phyloP scores from a whole-genome alignment of 2,797 vertebrate species.

The Dendrocincla tyrannina region DNA sequence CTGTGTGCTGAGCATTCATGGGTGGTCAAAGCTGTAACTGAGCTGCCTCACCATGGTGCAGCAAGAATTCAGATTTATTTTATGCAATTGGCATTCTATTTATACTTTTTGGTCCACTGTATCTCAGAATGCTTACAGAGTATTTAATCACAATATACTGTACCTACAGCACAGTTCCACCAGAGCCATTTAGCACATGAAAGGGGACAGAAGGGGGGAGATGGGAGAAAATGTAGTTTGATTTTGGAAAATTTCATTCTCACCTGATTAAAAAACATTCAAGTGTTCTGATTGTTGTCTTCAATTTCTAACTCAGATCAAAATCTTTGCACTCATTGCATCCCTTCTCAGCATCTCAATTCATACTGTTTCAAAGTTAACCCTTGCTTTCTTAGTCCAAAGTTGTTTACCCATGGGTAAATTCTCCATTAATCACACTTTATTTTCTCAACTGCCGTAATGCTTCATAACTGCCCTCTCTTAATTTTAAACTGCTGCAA shows the following conservation, averaged over 20 bases:
- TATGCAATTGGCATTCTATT: conserved; percentile 52
- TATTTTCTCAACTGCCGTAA: neutral
- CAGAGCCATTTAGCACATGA: neutral
- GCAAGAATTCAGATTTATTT: conserved; percentile 65
- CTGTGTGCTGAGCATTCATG: conserved; percentile 37
- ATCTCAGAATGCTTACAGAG: neutral
- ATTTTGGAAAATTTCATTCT: neutral
- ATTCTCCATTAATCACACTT: neutral
- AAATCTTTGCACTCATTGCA: neutral
- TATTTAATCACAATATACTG: conserved; percentile 30
- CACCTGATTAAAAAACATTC: neutral
- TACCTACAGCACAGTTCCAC: conserved; percentile 57
- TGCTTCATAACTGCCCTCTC: neutral
- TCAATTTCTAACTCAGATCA: neutral
- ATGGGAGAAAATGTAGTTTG: neutral
- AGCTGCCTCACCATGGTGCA: conserved; percentile 41
- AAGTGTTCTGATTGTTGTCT: neutral
- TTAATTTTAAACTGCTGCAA: neutral
- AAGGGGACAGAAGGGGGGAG: neutral
- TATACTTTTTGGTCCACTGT: conserved; percentile 27
- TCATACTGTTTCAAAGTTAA: neutral
- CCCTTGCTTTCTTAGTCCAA: neutral
- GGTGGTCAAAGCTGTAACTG: conserved; percentile 43
- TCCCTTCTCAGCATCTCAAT: neutral
- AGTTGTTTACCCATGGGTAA: neutral